Conservation (phyloP, 2,113 vertebrate genomes). For the Poeciliopsis occidentalis region DNA sequence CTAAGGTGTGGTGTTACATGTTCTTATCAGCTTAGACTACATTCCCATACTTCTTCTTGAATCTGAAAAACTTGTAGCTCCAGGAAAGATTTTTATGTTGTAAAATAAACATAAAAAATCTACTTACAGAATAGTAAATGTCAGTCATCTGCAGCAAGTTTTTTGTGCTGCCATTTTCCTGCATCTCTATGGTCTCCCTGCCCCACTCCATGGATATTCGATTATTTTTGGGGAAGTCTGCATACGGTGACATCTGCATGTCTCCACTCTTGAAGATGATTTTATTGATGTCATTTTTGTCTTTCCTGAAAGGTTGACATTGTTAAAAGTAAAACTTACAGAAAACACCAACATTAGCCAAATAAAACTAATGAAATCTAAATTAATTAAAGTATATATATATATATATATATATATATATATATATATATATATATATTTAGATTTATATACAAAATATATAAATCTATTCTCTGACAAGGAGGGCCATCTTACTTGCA, state of each 20-base stretch:
- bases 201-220: conserved; percentile 93
- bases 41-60: too few species aligned
- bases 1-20: too few species aligned
- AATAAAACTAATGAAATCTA: neutral
- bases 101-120: neutral
- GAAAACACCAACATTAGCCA: neutral
- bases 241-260: conserved; percentile 95
- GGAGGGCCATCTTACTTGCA: conserved; percentile 85
- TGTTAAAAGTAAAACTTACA: neutral
- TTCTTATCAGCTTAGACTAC: too few species aligned
- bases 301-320: conserved; percentile 82
- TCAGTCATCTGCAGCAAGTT: conserved; percentile 98
- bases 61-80: too few species aligned
- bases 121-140: conserved; percentile 93
- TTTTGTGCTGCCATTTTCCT: conserved; percentile 98
- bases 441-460: too few species aligned
- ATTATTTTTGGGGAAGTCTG: conserved; percentile 93
- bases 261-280: conserved; percentile 98
- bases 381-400: neutral
- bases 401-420: too few species aligned
- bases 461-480: neutral
- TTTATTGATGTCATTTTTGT: conserved; percentile 98
- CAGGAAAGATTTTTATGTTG: too few species aligned
- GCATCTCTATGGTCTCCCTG: conserved; percentile 97
- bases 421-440: too few species aligned